Percentiles rank a stretch among this genome's conserved stretches.
Conservation (phyloP, 2,113 vertebrate genomes). For the zebrafish (Danio rerio) region GRCz12tu NC_133196.1:42487001-42487500, state of each 20-base stretch:
- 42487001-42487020: constrained; percentile 66
- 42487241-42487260: constrained; percentile 86
- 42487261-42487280: constrained; percentile 81
- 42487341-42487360: constrained; percentile 95
- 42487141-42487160: constrained; percentile 85
- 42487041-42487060: constrained; percentile 73
- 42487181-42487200: constrained; percentile 89
- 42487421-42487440: constrained; percentile 91
- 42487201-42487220: constrained; percentile 96
- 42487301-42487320: constrained; percentile 86
- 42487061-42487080: constrained; percentile 72
- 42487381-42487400: constrained; percentile 69
- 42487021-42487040: constrained; percentile 84
- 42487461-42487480: constrained; percentile 66
- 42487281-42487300: constrained; percentile 75
- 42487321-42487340: constrained; percentile 93
- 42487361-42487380: constrained; percentile 84
- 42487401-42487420: constrained; percentile 77
- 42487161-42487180: constrained; percentile 71
- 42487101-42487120: constrained; percentile 85
- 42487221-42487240: constrained; percentile 91
- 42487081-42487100: constrained; percentile 82
- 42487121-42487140: constrained; percentile 86
- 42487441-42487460: constrained; percentile 79
- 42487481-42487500: constrained; percentile 88